These are phyloP conservation scores for Fragum whitleyi DNA, from an alignment of 2,888 invertebrate species.

Conservation along the genomic window DNA sequence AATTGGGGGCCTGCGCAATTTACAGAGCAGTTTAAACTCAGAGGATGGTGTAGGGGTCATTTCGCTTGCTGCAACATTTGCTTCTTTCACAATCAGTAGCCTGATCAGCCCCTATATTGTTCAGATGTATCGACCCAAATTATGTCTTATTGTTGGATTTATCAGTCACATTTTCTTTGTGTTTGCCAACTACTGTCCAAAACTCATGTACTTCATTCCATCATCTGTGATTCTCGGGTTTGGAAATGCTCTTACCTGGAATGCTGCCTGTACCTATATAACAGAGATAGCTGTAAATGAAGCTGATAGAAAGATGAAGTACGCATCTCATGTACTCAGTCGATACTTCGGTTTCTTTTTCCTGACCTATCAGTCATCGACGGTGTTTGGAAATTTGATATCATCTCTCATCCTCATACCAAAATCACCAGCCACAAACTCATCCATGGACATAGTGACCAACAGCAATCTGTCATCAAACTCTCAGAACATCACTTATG, in stretches of 20 bases:
- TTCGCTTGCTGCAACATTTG: constrained; percentile 77
- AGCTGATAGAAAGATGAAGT: constrained; percentile 71
- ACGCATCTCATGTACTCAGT: constrained; percentile 73
- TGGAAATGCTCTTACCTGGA: constrained; percentile 80
- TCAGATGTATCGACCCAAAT: constrained; percentile 77
- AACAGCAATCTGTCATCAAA: neutral
- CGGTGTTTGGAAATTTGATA: constrained; percentile 80
- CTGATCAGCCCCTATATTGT: constrained; percentile 81
- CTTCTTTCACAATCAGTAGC: constrained; percentile 79
- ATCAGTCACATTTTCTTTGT: constrained; percentile 77
- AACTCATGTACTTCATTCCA: constrained; percentile 78
- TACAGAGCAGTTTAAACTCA: constrained; percentile 83
- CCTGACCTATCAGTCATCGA: constrained; percentile 78
- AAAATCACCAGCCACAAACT: neutral
- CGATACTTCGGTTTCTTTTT: constrained; percentile 83
- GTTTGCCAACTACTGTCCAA: constrained; percentile 79
- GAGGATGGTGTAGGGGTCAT: constrained; percentile 80
- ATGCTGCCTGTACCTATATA: constrained; percentile 82
- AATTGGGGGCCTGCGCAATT: constrained; percentile 79
- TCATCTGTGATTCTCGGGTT: constrained; percentile 78
- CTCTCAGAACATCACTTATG: neutral
- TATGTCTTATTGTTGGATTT: constrained; percentile 69
- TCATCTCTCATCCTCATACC: constrained; percentile 78
- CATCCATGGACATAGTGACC: neutral
- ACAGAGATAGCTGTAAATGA: constrained; percentile 79